phyloP scores from a whole-genome alignment of 1,140 invertebrate genomes.

The Grapholita molesta region DNA sequence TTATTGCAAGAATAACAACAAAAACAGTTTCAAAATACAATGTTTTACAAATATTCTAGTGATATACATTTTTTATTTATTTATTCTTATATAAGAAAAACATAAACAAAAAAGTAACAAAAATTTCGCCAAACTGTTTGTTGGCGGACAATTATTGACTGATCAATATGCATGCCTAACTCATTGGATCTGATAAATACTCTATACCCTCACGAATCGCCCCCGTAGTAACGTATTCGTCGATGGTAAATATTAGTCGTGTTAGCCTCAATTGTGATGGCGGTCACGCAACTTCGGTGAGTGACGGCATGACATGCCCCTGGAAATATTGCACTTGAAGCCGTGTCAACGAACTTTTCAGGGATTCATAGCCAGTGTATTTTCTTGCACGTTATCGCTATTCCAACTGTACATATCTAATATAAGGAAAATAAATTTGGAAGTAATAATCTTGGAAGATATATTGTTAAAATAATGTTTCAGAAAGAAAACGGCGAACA shows the following conservation, averaged over 20 bases:
- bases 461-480: background rate
- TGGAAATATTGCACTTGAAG: constrained; percentile 47
- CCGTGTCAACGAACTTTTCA: background rate
- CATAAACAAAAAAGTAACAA: no score
- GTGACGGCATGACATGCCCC: constrained; percentile 42
- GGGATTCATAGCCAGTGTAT: background rate
- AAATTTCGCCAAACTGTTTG: no score
- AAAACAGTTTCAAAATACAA: no score
- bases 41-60: no score
- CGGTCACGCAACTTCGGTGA: constrained; percentile 40
- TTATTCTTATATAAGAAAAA: no score
- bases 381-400: no score
- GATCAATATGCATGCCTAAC: background rate
- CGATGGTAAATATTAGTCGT: constrained; percentile 1
- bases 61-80: no score
- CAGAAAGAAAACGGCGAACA: background rate
- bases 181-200: background rate
- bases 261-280: constrained; percentile 30
- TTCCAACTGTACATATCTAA: no score
- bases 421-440: no score
- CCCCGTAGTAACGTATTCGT: background rate
- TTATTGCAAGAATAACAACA: no score
- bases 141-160: no score
- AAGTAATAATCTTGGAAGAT: no score
- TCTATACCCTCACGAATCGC: background rate